Evolutionary conservation across 2,113 vertebrate species (phyloP), one percentile per base, ranked within the genome.

Genomic region (Chionodraco myersi): DNA sequence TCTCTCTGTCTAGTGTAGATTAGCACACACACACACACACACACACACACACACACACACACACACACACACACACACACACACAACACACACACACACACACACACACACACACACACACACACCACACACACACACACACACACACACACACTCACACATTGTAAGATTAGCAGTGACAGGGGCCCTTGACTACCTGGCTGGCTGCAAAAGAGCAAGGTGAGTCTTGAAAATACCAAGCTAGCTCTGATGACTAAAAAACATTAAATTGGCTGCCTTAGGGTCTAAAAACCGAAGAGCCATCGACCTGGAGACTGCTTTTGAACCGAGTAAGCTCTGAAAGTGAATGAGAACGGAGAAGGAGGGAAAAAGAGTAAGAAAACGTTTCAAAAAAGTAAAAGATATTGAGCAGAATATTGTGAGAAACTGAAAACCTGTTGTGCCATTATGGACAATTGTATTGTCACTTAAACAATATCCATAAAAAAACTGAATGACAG

Each of bases 1-100:
- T 61, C 74, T 76, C 82, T 84, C 84, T 93, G 89, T 73, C 77
- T 76, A 63, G 49, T 71, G 82, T 47, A 90, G 89, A 94, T 92
- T 89, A 92, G 85, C 52, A 63, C 49, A 54, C 36, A 7, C 26
- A 6, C 75, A 14, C 44, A 47, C 34, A 30, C 64, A 51, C 49
- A 67, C 49, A 48, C 11, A 44, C 64, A 53, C 63, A 30, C 21
- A 67, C 30, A 36, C 52, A 67, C 49, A 54, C 52, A 52, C 36
- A 7, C 36, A 7, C 5, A 7, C 6, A 41, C 36, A 7, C 36
- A 41, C 36, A 41, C 36, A 41, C 36, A 7, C 26, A 6, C 75
- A 13, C 44, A 47, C 34, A 30, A 48, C 64, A 51, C 49, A 67
- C 49, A 26, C 11, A 44, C 64, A 53, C 63, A 30, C 21, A 52